phyloP scores from a whole-genome alignment of 2,888 invertebrate species.

The Noctua comes region DNA sequence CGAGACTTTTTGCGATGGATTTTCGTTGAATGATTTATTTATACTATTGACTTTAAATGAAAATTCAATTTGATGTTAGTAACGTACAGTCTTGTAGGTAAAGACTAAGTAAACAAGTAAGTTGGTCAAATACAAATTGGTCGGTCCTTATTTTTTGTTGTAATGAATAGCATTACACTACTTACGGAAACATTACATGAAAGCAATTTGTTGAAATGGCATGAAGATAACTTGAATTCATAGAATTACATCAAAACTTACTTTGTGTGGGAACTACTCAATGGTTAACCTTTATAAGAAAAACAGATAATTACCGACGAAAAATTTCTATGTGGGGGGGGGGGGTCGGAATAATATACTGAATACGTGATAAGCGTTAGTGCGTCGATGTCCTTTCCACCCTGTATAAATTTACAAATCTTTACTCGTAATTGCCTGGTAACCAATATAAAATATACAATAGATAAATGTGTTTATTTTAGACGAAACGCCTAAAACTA shows the following conservation, averaged over 20 bases:
- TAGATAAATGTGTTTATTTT: neutral
- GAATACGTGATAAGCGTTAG: neutral
- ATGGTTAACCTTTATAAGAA: neutral
- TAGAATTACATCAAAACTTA: neutral
- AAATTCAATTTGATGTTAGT: too few species aligned
- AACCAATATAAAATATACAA: neutral
- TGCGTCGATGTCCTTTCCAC: neutral
- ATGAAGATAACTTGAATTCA: constrained; percentile 7
- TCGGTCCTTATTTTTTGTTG: neutral
- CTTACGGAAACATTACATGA: constrained; percentile 6
- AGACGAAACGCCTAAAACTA: neutral
- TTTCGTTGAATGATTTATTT: too few species aligned
- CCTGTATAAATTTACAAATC: too few species aligned
- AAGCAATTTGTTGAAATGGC: neutral
- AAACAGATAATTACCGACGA: neutral
- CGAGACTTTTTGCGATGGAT: too few species aligned
- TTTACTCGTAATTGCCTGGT: neutral
- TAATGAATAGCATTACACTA: neutral
- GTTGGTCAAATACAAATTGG: too few species aligned
- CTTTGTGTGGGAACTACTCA: neutral
- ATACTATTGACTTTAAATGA: too few species aligned
- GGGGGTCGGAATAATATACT: neutral
- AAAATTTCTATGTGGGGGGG: neutral
- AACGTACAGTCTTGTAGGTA: neutral
- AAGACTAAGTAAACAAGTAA: neutral